Percentiles rank a stretch among this genome's conserved stretches.
These are phyloP conservation scores for Poecilobothrus nobilitatus DNA, from an alignment of 2,888 invertebrate genomes.

Conservation along the genomic window DNA sequence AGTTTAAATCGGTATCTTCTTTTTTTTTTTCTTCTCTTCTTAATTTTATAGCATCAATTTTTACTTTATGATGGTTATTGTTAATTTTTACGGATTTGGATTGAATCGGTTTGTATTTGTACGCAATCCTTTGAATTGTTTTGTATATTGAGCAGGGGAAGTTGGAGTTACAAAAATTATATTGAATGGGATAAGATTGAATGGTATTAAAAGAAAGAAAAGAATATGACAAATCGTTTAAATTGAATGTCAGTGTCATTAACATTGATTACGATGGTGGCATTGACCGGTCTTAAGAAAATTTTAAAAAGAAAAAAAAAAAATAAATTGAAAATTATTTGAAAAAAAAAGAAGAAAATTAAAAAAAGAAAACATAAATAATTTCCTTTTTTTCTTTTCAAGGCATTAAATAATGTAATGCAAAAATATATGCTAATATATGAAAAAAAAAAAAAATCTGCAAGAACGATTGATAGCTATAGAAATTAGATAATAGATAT, in stretches of 20 bases:
- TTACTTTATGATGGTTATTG: too few relatives aligned
- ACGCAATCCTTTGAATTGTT: too few relatives aligned
- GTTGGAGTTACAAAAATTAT: not conserved
- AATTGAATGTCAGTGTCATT: constrained; percentile 6
- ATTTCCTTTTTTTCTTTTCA: too few relatives aligned
- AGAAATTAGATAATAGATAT: not conserved
- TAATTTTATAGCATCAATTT: too few relatives aligned
- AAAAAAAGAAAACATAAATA: not conserved
- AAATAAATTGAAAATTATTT: not conserved
- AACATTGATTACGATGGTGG: not conserved
- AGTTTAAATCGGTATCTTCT: too few relatives aligned
- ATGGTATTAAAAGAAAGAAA: not conserved
- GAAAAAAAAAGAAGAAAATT: not conserved
- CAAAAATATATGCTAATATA: not conserved
- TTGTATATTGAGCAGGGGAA: too few relatives aligned
- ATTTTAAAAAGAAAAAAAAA: not conserved
- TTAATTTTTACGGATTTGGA: too few relatives aligned
- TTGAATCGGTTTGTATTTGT: too few relatives aligned
- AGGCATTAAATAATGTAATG: too few relatives aligned
- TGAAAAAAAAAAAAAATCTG: not conserved
- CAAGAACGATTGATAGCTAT: not conserved
- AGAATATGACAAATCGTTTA: not conserved
- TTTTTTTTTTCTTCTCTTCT: too few relatives aligned
- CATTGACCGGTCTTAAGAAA: not conserved
- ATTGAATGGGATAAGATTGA: not conserved